These are phyloP conservation scores for Gobius niger DNA, from an alignment of 2,113 vertebrate species.

Conservation along the genomic window DNA sequence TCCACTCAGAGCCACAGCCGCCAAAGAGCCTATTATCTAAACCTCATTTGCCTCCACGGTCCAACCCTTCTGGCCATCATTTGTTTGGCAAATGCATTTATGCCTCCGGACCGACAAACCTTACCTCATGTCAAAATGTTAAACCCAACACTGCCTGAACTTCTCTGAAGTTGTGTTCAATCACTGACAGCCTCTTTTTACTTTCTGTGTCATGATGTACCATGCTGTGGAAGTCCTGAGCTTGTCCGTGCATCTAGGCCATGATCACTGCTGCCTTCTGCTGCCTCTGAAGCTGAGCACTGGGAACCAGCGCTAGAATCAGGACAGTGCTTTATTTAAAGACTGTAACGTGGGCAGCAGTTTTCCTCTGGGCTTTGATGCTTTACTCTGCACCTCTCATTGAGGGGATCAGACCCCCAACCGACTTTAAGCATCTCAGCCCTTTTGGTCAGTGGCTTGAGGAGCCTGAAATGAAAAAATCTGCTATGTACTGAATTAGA, in stretches of 20 bases:
- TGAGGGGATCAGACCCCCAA: conserved; percentile 65
- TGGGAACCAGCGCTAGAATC: conserved; percentile 65
- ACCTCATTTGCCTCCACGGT: conserved; percentile 59
- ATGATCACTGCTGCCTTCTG: conserved; percentile 44
- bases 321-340: conserved; percentile 81
- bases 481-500: not conserved
- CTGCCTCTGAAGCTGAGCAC: conserved; percentile 44
- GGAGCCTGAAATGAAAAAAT: conserved; percentile 18
- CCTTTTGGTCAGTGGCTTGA: conserved; percentile 42
- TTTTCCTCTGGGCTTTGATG: conserved; percentile 55
- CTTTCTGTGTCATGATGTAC: conserved; percentile 23
- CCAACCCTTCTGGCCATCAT: conserved; percentile 44
- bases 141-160: not conserved
- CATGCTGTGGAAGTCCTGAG: conserved; percentile 2
- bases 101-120: conserved; percentile 25
- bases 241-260: conserved; percentile 60
- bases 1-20: conserved; percentile 18
- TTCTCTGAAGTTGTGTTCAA: not conserved
- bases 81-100: conserved; percentile 69
- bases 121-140: conserved; percentile 27
- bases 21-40: conserved; percentile 25
- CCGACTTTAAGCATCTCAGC: conserved; percentile 67
- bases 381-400: conserved; percentile 60
- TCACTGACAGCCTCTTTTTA: conserved; percentile 1
- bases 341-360: conserved; percentile 70